Evolutionary conservation across 1,140 invertebrate genomes (phyloP), one percentile per base, ranked within the genome.

Genomic region (Arctopsyche grandis): DNA sequence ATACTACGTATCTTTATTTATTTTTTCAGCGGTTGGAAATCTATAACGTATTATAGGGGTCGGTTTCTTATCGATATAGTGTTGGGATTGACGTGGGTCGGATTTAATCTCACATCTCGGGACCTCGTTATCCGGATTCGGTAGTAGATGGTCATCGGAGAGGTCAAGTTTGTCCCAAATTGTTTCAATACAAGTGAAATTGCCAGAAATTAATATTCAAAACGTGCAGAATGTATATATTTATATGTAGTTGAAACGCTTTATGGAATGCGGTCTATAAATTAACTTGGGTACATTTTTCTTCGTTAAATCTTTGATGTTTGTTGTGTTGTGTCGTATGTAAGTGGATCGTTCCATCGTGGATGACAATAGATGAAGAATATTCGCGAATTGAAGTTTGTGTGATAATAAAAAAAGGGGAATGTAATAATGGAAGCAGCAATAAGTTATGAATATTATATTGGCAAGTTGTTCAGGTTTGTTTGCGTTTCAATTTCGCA

Each of bases 401-500:
- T 38, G 7, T 38, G 3, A 38, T 38, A 38, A 38, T 7, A 7
- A 38, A 38, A 38, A 38, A 38, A 38, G 7, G 29, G 29, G 7
- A 38, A 38, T 38, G 29, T 38, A 38, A 38, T 38, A 38, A 38
- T 38, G 7, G 29, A 38, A 38, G 29, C 22, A 70, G 24, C 29
- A 48, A 29, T 56, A 29, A 29, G 38, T 74, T 74, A 74, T 74
- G 70, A 74, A 74, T 74, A 52, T 74, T 52, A 74, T 52, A 74
- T 74, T 48, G 70, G n/a, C 43, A 74, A 74, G 44, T 74, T 52
- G 70, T 74, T 74, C 70, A 56, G 70, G 70, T 52, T 74, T 74
- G 70, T 74, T 74, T 74, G 46, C 70, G 70, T 74, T 74, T 74
- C 70, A 74, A 74, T 74, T 74, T 74, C 70, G 29, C 29, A 52